These are phyloP conservation scores for Aphodius sticticus DNA, from an alignment of 2,888 invertebrate species.

Conservation along the genomic window DNA sequence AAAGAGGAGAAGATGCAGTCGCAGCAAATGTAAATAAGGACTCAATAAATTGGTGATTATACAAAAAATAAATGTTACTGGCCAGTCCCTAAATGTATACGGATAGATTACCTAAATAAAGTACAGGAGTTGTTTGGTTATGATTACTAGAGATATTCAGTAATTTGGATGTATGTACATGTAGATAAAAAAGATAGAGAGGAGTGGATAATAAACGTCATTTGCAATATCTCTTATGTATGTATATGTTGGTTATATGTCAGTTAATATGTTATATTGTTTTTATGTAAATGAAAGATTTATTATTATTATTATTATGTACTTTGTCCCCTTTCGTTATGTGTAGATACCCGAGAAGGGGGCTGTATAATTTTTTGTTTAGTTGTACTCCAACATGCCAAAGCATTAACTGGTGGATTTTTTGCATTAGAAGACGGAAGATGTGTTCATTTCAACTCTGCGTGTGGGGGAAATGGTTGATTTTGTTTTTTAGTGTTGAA, in stretches of 20 bases:
- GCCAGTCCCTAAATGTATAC: constrained; percentile 57
- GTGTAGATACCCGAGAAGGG: constrained; percentile 11
- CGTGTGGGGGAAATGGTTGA: constrained; percentile 35
- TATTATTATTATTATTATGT: constrained; percentile 36
- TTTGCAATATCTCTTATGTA: constrained; percentile 33
- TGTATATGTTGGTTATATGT: constrained; percentile 25
- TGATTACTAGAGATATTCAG: neutral
- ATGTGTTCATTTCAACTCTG: constrained; percentile 23
- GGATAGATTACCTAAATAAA: constrained; percentile 45
- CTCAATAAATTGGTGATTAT: constrained; percentile 33
- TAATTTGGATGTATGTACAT: neutral
- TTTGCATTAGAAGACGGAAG: constrained; percentile 36
- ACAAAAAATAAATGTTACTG: constrained; percentile 42
- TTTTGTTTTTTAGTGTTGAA: constrained; percentile 37
- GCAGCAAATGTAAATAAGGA: constrained; percentile 29
- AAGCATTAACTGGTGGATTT: constrained; percentile 51
- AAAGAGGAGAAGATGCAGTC: constrained; percentile 32
- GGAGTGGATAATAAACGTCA: constrained; percentile 23
- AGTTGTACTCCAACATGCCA: constrained; percentile 56
- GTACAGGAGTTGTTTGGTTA: constrained; percentile 19
- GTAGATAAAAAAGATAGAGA: constrained; percentile 20
- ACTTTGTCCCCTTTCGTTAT: constrained; percentile 5
- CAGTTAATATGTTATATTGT: constrained; percentile 34
- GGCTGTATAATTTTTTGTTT: constrained; percentile 38
- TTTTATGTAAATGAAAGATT: constrained; percentile 42